Percentiles rank a stretch among this genome's conserved stretches.
These are phyloP conservation scores for Anguilla rostrata DNA, from an alignment of 2,113 vertebrate species.

Conservation along the genomic window DNA sequence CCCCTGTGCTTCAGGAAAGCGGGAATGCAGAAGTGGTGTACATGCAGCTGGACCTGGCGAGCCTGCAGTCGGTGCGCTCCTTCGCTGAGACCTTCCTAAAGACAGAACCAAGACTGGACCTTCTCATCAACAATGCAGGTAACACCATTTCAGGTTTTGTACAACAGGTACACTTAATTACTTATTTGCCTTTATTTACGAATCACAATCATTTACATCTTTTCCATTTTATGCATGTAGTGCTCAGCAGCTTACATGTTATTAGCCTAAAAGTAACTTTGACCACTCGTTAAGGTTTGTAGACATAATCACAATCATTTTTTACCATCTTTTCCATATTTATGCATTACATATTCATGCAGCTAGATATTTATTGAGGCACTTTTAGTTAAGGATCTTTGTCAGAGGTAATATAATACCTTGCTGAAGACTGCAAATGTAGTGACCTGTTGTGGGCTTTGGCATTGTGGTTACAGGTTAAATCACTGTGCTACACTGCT, in stretches of 20 bases:
- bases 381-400: neutral
- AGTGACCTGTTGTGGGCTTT: neutral
- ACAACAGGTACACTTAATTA: neutral
- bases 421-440: neutral
- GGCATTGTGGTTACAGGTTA: neutral
- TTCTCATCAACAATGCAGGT: constrained; percentile 96
- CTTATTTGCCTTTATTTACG: neutral
- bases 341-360: too few species aligned
- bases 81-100: constrained; percentile 81
- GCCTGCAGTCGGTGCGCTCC: constrained; percentile 76
- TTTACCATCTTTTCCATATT: too few species aligned
- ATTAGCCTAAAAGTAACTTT: too few species aligned
- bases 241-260: too few species aligned
- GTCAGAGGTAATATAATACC: neutral
- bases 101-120: constrained; percentile 81
- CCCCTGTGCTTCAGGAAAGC: constrained; percentile 56
- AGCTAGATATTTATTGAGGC: neutral
- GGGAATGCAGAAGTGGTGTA: constrained; percentile 78
- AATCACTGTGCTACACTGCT: too few species aligned
- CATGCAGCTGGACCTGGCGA: constrained; percentile 85
- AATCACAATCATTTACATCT: neutral
- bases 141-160: constrained; percentile 20
- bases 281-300: too few species aligned
- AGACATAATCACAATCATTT: too few species aligned
- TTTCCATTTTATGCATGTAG: neutral